Evolutionary conservation across 2,113 vertebrate species (phyloP).

Genomic region (Alligator sinensis): DNA sequence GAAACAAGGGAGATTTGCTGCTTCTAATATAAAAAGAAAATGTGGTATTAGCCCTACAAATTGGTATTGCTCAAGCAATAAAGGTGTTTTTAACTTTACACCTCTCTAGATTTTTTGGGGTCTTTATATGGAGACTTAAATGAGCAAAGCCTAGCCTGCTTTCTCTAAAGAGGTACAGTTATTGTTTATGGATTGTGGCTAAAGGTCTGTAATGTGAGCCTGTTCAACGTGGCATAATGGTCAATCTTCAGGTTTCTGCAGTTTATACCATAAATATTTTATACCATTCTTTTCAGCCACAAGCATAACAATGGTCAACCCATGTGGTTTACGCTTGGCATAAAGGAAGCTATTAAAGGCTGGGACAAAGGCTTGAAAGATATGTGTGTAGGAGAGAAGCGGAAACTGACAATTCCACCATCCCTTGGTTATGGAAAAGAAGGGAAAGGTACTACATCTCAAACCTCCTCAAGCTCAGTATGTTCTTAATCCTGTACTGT

Average conservation of each 20-base stretch:
- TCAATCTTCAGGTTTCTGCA: neutral
- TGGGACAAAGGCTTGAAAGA: conserved; percentile 94
- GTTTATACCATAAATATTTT: neutral
- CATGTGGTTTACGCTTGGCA: conserved; percentile 96
- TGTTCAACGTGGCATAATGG: rapidly evolving
- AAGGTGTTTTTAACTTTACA: neutral
- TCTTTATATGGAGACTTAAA: neutral
- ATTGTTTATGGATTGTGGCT: neutral
- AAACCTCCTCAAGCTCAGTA: neutral
- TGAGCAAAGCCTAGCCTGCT: neutral
- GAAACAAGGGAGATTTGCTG: neutral
- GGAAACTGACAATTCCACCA: conserved; percentile 90
- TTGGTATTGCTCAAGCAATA: too few relatives aligned
- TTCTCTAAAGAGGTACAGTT: neutral
- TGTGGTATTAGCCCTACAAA: neutral
- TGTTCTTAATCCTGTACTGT: neutral
- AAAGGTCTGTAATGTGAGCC: rapidly evolving
- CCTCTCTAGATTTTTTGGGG: too few relatives aligned
- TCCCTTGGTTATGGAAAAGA: conserved; percentile 94
- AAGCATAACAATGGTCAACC: conserved; percentile 89
- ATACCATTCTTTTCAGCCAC: conserved; percentile 79
- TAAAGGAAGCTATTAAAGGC: conserved; percentile 89
- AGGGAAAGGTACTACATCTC: conserved; percentile 88
- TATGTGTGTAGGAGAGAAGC: conserved; percentile 94
- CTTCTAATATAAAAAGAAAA: neutral